Percentiles rank a stretch among this genome's conserved stretches.
These are phyloP conservation scores for Tachyglossus aculeatus DNA, from an alignment of 2,797 vertebrate species.

Conservation along the genomic window DNA sequence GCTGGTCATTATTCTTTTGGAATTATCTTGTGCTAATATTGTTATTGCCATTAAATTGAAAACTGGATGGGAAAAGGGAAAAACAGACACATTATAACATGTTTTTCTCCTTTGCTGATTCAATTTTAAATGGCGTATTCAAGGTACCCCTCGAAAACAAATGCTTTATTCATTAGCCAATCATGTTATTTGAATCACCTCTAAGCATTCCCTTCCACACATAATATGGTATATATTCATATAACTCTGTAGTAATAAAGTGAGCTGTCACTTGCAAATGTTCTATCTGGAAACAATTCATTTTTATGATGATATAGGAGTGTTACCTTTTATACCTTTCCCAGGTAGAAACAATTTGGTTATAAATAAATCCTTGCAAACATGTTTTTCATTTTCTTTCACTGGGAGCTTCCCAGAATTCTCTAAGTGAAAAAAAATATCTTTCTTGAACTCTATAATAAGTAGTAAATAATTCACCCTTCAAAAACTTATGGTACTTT, in stretches of 20 bases:
- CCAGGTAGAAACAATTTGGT: constrained; percentile 34
- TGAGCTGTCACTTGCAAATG: constrained; percentile 1
- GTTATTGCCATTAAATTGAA: not conserved
- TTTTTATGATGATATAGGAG: constrained; percentile 27
- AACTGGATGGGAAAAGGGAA: not conserved
- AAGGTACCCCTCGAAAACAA: not conserved
- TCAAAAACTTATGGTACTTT: not conserved
- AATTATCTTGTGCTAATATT: not conserved
- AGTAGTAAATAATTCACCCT: not conserved
- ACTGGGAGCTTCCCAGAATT: constrained; percentile 26
- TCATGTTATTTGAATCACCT: not conserved
- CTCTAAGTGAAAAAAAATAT: not conserved
- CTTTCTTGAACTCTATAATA: not conserved
- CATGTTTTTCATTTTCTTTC: constrained; percentile 47
- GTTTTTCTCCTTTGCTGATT: accelerated
- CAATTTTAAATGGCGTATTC: not conserved
- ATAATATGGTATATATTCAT: not conserved
- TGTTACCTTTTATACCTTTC: constrained; percentile 38
- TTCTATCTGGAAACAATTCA: constrained; percentile 39
- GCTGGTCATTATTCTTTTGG: not conserved
- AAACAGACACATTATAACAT: not conserved
- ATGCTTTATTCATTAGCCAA: not conserved
- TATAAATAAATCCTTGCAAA: constrained; percentile 52
- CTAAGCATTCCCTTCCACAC: constrained; percentile 2
- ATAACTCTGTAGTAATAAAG: constrained; percentile 27